Conservation (phyloP, 2,888 invertebrate species). For the Stratiomys singularior region DNA sequence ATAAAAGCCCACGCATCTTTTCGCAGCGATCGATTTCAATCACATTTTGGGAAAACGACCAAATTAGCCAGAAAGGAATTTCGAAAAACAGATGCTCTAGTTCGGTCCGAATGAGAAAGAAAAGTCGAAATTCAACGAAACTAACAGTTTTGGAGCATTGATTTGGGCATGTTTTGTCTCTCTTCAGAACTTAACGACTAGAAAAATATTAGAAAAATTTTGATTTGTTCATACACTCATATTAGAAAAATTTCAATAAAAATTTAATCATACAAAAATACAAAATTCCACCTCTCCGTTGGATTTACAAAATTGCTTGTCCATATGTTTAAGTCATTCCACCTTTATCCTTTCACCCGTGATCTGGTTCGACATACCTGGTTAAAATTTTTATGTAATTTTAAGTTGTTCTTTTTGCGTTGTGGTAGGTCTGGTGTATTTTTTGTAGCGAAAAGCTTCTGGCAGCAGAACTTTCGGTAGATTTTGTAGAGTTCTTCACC, state of each 20-base stretch:
- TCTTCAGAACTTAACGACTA: slow-evolving; percentile 29
- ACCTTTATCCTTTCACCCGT: not conserved
- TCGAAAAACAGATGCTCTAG: slow-evolving; percentile 7
- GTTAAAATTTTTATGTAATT: slow-evolving; percentile 18
- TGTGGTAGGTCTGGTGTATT: slow-evolving; percentile 13
- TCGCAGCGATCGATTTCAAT: slow-evolving; percentile 35
- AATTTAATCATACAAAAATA: slow-evolving; percentile 44
- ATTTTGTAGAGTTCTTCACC: slow-evolving; percentile 45
- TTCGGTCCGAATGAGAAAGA: slow-evolving; percentile 2
- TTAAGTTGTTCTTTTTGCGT: slow-evolving; percentile 19
- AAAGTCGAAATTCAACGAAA: not conserved
- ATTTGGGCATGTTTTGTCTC: not conserved
- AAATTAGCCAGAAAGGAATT: slow-evolving; percentile 19
- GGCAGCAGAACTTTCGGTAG: slow-evolving; percentile 48
- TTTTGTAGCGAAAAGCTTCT: not conserved
- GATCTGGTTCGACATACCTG: not conserved
- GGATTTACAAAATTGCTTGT: slow-evolving; percentile 21
- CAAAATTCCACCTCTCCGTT: slow-evolving; percentile 2
- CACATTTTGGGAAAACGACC: slow-evolving; percentile 26
- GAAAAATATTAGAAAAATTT: slow-evolving; percentile 39
- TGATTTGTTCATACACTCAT: slow-evolving; percentile 20
- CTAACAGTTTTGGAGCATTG: not conserved
- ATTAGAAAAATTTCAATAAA: slow-evolving; percentile 23
- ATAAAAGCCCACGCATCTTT: slow-evolving; percentile 29
- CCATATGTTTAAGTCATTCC: slow-evolving; percentile 11